Conservation (phyloP, 2,888 invertebrate genomes). For the Hetaerina titia region DNA sequence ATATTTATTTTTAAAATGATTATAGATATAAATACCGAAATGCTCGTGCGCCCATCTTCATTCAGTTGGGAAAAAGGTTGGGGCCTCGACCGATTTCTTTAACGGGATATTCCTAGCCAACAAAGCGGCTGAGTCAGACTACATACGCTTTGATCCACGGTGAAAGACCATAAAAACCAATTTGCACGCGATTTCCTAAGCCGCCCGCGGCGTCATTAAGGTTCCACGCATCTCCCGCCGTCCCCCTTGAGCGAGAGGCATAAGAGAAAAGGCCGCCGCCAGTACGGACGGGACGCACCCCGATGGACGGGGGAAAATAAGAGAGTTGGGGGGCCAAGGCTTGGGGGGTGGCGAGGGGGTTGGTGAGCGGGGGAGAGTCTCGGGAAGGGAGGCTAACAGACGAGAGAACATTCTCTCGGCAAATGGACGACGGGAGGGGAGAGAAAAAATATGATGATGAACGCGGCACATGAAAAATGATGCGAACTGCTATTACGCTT, state of each 20-base stretch:
- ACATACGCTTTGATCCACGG: neutral
- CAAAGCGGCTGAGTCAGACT: slow-evolving; percentile 18
- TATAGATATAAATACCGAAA: neutral
- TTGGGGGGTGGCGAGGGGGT: neutral
- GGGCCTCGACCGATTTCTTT: slow-evolving; percentile 1
- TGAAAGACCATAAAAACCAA: slow-evolving; percentile 10
- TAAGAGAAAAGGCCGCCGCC: neutral
- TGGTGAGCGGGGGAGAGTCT: neutral
- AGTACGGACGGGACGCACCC: neutral
- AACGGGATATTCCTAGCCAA: neutral
- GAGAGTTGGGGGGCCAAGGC: neutral
- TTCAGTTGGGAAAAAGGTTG: neutral
- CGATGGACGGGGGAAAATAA: neutral
- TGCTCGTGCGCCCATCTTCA: neutral
- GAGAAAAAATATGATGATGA: neutral
- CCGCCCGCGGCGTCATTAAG: slow-evolving; percentile 8
- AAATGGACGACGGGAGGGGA: slow-evolving; percentile 21
- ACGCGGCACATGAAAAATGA: slow-evolving; percentile 42
- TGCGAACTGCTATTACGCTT: slow-evolving; percentile 43
- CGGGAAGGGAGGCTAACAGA: neutral
- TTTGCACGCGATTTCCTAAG: slow-evolving; percentile 11
- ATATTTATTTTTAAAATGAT: too few species aligned
- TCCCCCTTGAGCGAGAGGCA: neutral
- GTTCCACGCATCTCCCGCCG: neutral
- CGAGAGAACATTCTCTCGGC: slow-evolving; percentile 13